phyloP scores from a whole-genome alignment of 2,888 invertebrate genomes.

The Dermolepida albohirtum region DNA sequence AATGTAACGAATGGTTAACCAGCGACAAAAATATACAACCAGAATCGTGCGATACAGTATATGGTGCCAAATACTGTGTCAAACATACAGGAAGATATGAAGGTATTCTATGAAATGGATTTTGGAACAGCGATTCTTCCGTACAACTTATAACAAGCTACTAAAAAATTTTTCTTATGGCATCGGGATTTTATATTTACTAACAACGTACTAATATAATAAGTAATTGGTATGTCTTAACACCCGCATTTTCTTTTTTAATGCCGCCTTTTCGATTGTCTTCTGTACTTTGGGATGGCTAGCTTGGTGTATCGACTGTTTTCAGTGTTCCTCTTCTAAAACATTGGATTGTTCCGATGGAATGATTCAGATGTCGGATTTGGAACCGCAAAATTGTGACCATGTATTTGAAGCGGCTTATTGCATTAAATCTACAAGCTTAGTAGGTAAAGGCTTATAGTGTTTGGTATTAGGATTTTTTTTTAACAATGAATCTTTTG shows the following conservation, averaged over 20 bases:
- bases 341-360: constrained; percentile 77
- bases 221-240: too few relatives aligned
- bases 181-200: neutral
- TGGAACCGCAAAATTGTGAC: constrained; percentile 74
- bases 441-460: constrained; percentile 57
- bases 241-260: constrained; percentile 41
- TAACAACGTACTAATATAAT: too few relatives aligned
- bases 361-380: constrained; percentile 68
- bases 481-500: neutral
- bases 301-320: constrained; percentile 75
- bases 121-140: neutral
- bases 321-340: constrained; percentile 80
- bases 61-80: constrained; percentile 89
- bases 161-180: constrained; percentile 22
- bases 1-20: constrained; percentile 84
- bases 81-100: constrained; percentile 93
- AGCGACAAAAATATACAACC: constrained; percentile 73
- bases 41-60: constrained; percentile 81
- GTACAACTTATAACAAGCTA: neutral
- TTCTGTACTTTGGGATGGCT: neutral
- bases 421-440: constrained; percentile 85
- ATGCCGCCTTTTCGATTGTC: constrained; percentile 46
- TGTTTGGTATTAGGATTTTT: constrained; percentile 1
- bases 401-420: constrained; percentile 83
- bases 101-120: constrained; percentile 69